phyloP scores from a whole-genome alignment of 2,888 invertebrate species.

The Serripes groenlandicus region DNA sequence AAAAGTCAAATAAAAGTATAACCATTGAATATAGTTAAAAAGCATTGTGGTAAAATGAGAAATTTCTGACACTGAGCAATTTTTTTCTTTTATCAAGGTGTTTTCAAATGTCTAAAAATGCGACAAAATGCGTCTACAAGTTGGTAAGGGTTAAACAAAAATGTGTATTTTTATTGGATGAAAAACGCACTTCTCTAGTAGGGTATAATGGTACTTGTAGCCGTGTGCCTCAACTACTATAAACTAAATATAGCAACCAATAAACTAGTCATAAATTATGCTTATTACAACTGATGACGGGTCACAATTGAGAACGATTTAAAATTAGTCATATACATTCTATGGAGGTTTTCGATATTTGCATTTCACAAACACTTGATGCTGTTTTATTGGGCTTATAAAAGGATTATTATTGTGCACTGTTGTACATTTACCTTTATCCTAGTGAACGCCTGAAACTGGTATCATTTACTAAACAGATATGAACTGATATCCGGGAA shows the following conservation, averaged over 20 bases:
- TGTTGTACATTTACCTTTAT: too few species aligned
- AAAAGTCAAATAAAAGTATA: too few species aligned
- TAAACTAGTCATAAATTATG: slow-evolving; percentile 6
- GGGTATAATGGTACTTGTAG: neutral
- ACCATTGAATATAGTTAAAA: too few species aligned
- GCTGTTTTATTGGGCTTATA: neutral
- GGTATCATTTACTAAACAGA: neutral
- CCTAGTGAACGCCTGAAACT: too few species aligned
- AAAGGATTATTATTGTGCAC: slow-evolving; percentile 8
- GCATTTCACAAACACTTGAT: slow-evolving; percentile 3
- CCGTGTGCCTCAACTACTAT: neutral
- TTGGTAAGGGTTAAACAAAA: too few species aligned
- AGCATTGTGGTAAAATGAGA: too few species aligned
- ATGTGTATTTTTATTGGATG: neutral
- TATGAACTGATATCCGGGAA: too few species aligned
- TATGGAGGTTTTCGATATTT: slow-evolving; percentile 7
- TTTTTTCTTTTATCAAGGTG: too few species aligned
- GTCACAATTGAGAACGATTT: slow-evolving; percentile 9
- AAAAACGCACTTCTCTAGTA: neutral
- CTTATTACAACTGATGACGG: slow-evolving; percentile 15
- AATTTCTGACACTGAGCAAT: too few species aligned
- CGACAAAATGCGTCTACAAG: too few species aligned
- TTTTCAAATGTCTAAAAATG: too few species aligned
- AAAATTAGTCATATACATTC: neutral
- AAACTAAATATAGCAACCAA: slow-evolving; percentile 19